These are phyloP conservation scores for Oegoconia quadripuncta DNA, from an alignment of 2,888 invertebrate genomes.

Conservation along the genomic window DNA sequence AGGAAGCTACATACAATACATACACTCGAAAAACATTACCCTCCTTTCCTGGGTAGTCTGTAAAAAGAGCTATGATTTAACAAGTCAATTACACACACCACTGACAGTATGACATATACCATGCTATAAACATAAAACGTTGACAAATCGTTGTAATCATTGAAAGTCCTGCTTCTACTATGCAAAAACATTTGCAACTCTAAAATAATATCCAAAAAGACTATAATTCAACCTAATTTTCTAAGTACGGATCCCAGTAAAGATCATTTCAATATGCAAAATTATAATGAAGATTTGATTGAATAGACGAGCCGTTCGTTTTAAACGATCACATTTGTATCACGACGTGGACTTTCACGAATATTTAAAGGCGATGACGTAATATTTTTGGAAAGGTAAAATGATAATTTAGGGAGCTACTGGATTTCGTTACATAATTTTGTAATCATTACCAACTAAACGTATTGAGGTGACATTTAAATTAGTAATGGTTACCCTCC, in stretches of 20 bases:
- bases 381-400: background rate
- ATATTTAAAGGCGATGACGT: conserved; percentile 8
- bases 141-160: conserved; percentile 15
- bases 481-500: too few species aligned
- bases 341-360: conserved; percentile 12
- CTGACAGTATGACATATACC: conserved; percentile 13
- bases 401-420: background rate
- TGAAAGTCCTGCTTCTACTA: conserved; percentile 13
- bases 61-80: conserved; percentile 12
- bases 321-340: conserved; percentile 5
- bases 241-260: too few species aligned
- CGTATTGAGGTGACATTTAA: too few species aligned
- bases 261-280: conserved; percentile 9
- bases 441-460: too few species aligned
- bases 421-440: background rate
- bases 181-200: background rate
- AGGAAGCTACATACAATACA: too few species aligned
- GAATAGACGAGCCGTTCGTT: conserved; percentile 5
- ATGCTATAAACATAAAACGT: conserved; percentile 15
- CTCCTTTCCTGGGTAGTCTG: too few species aligned
- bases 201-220: too few species aligned
- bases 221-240: too few species aligned
- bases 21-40: too few species aligned
- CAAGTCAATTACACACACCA: conserved; percentile 13
- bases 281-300: conserved; percentile 15